Conservation (phyloP, 1,140 invertebrate species). For the Zaprionus africanus region DNA sequence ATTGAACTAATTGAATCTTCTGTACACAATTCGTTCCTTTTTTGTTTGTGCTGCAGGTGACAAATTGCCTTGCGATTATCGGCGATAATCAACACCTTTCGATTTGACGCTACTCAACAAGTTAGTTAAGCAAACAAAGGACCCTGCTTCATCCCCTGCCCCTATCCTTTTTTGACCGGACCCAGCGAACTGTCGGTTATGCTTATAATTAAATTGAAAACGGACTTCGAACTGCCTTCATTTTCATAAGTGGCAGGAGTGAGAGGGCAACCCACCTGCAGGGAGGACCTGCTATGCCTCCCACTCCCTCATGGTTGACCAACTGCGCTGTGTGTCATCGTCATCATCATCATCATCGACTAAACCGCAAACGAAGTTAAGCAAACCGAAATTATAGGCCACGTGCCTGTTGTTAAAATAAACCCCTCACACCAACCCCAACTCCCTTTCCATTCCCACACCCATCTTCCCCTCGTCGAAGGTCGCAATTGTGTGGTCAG, state of each 20-base stretch:
- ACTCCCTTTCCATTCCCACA: background rate
- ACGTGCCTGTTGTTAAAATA: conserved; percentile 28
- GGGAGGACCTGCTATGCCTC: background rate
- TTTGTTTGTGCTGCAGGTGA: background rate
- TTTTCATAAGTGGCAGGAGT: background rate
- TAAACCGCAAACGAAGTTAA: conserved; percentile 44
- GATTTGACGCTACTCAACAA: conserved; percentile 30
- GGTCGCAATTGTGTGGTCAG: conserved; percentile 46
- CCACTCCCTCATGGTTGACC: background rate
- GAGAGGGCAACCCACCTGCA: background rate
- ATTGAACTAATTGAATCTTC: background rate
- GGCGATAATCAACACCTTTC: conserved; percentile 11
- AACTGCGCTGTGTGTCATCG: conserved; percentile 9
- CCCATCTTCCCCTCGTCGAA: background rate
- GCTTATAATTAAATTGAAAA: conserved; percentile 55
- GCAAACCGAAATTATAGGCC: conserved; percentile 36
- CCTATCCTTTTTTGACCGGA: background rate
- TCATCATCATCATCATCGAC: conserved; percentile 23
- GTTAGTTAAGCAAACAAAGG: conserved; percentile 25
- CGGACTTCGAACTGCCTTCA: background rate
- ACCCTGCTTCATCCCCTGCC: background rate
- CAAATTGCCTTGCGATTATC: background rate
- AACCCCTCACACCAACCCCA: background rate
- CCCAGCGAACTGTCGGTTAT: background rate
- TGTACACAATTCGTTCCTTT: background rate